Evolutionary conservation across 2,888 invertebrate genomes (phyloP).

Genomic region (Archips xylosteana): DNA sequence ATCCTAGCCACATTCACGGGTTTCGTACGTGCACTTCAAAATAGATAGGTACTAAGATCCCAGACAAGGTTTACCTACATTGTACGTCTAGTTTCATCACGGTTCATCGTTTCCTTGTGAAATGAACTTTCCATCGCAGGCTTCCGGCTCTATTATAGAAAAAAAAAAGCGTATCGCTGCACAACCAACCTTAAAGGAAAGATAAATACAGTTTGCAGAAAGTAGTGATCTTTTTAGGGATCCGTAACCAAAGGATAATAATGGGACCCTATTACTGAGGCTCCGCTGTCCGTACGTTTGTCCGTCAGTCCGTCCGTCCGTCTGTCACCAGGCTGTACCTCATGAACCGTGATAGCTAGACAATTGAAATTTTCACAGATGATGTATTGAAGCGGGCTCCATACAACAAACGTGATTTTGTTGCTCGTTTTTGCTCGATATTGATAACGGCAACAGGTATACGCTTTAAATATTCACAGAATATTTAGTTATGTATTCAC

Average conservation of each 20-base stretch:
- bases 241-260: no score
- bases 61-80: not conserved
- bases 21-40: not conserved
- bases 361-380: no score
- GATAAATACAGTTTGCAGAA: not conserved
- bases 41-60: not conserved
- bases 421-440: not conserved
- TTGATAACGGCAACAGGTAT: no score
- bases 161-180: not conserved
- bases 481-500: no score
- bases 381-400: no score
- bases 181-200: not conserved
- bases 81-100: not conserved
- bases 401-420: no score
- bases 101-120: conserved; percentile 3
- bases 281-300: no score
- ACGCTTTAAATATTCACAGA: no score
- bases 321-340: no score
- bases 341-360: no score
- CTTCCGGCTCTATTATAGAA: not conserved
- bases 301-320: no score
- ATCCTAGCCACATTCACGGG: not conserved
- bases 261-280: no score
- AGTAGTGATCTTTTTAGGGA: not conserved
- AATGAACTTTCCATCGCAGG: not conserved